Evolutionary conservation across 1,140 invertebrate genomes (phyloP).

Genomic region (Laupala kohalensis): DNA sequence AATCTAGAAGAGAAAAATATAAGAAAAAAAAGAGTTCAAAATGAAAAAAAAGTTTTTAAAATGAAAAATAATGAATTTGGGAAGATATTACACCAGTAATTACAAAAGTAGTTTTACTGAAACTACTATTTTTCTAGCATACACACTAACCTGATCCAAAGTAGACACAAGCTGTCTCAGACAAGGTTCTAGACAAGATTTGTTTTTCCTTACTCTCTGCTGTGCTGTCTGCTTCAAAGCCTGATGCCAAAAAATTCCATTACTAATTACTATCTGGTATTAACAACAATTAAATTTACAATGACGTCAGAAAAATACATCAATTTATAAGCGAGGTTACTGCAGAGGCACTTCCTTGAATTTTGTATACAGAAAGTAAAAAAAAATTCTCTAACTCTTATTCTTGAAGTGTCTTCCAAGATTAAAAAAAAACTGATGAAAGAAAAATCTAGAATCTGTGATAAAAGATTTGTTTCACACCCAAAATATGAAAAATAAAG

Average conservation of each 20-base stretch:
- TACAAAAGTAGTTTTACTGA: no score
- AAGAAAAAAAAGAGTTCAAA: neutral
- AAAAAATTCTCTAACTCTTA: no score
- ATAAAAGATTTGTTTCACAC: no score
- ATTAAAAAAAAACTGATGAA: no score
- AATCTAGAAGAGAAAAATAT: constrained; percentile 22
- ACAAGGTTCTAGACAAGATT: constrained; percentile 67
- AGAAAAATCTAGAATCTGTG: no score
- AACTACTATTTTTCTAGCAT: neutral
- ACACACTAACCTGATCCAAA: constrained; percentile 40
- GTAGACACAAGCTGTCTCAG: constrained; percentile 56
- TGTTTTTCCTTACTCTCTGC: constrained; percentile 59
- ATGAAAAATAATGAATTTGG: no score
- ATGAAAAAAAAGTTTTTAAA: neutral
- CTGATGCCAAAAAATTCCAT: constrained; percentile 21
- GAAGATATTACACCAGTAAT: no score
- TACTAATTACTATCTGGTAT: neutral
- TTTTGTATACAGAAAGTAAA: no score
- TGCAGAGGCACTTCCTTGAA: no score
- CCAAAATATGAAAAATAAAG: no score
- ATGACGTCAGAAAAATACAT: neutral
- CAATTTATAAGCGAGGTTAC: no score
- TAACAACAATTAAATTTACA: neutral
- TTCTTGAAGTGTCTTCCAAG: no score
- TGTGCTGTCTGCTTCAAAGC: constrained; percentile 56